Conservation (phyloP, 2,888 invertebrate genomes). For the Cybosia mesomella region DNA sequence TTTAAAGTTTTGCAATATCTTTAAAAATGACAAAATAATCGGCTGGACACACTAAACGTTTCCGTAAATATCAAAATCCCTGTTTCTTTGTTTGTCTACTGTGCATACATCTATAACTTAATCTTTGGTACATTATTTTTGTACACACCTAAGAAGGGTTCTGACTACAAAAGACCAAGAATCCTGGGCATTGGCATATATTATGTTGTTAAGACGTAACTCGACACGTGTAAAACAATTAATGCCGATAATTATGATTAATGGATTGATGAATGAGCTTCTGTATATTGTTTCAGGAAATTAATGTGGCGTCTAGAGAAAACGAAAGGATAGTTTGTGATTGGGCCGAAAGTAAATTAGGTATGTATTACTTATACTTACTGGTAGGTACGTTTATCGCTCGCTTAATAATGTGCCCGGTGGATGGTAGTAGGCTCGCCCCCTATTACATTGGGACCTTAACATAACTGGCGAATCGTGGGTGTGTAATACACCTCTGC, state of each 20-base stretch:
- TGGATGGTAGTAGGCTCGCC: no score
- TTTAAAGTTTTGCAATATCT: no score
- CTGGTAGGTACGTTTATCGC: not conserved
- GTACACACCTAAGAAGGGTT: not conserved
- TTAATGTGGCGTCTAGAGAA: conserved; percentile 65
- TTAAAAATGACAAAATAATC: no score
- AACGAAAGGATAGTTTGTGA: conserved; percentile 79
- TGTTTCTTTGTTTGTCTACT: no score
- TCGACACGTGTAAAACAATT: conserved; percentile 13
- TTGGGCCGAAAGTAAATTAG: conserved; percentile 82
- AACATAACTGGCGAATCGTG: no score
- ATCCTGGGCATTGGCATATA: not conserved
- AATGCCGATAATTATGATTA: conserved; percentile 3
- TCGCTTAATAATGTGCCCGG: no score
- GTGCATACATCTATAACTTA: no score
- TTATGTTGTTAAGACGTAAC: not conserved
- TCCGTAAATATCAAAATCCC: no score
- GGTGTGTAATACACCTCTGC: no score
- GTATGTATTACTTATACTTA: conserved; percentile 53
- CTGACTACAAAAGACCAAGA: not conserved
- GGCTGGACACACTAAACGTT: no score
- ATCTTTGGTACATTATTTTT: no score
- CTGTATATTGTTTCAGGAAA: conserved; percentile 65
- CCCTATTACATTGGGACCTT: no score
- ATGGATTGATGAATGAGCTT: conserved; percentile 9